Percentiles rank a stretch among this genome's conserved stretches.
Evolutionary conservation across 2,113 vertebrate genomes (phyloP).

Genomic region (Opisthocomus hoazin): DNA sequence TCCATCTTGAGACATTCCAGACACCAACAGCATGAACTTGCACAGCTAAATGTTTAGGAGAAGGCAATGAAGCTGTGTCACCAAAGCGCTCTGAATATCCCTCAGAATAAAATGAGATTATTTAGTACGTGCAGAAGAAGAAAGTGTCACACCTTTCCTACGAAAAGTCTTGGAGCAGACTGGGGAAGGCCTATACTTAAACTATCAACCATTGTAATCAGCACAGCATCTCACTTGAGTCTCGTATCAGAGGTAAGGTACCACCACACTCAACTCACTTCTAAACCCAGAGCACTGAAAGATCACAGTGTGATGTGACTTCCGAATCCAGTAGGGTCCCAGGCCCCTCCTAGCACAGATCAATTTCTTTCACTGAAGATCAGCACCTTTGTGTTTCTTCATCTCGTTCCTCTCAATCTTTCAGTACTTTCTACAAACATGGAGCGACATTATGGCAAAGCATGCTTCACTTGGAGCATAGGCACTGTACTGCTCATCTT

Average conservation of each 20-base stretch:
- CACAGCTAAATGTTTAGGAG: constrained; percentile 25
- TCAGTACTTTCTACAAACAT: not conserved
- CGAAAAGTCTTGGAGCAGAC: not conserved
- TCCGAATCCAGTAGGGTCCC: not conserved
- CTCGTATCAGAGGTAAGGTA: not conserved
- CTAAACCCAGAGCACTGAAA: not conserved
- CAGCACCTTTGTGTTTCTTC: not conserved
- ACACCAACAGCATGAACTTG: not conserved
- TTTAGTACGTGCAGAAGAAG: not conserved
- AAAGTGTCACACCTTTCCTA: not conserved
- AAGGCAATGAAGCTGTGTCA: not conserved
- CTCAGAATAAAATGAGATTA: not conserved
- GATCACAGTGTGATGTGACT: not conserved
- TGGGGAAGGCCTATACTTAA: not conserved
- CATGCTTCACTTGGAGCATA: accelerated
- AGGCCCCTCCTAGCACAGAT: not conserved
- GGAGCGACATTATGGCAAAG: not conserved
- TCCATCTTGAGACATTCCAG: constrained; percentile 33
- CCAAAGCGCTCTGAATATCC: not conserved
- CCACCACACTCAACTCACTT: not conserved
- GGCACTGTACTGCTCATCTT: not conserved
- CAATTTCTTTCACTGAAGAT: not conserved
- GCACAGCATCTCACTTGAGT: not conserved
- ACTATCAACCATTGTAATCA: not conserved
- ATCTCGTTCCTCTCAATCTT: not conserved